A percentile compares a stretch with the other conserved stretches of the same genome.
These are phyloP conservation scores for Sarcophaga rosellei DNA, from an alignment of 2,888 invertebrate species.

Conservation along the genomic window DNA sequence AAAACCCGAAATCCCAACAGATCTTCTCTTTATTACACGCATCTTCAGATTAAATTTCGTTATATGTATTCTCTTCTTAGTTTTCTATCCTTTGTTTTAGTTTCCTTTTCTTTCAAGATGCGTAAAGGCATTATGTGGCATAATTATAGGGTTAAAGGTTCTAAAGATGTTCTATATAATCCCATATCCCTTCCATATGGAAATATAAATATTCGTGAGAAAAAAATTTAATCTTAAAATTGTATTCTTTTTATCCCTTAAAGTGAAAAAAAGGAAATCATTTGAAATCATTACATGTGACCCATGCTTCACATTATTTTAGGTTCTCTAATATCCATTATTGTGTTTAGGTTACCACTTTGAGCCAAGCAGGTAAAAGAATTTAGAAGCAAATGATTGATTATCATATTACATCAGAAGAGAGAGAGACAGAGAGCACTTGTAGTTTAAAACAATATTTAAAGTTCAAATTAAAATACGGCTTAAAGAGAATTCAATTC, in stretches of 20 bases:
- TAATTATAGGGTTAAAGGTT: slow-evolving; percentile 47
- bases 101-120: background rate
- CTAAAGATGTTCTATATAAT: background rate
- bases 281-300: background rate
- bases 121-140: slow-evolving; percentile 33
- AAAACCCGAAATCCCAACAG: background rate
- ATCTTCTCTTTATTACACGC: background rate
- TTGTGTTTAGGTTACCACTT: no score
- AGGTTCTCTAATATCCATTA: no score
- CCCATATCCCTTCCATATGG: background rate
- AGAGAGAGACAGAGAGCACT: no score
- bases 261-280: no score
- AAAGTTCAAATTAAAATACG: no score
- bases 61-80: background rate
- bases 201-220: slow-evolving; percentile 37
- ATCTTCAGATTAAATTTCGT: background rate
- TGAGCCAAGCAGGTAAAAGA: no score
- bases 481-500: no score
- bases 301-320: no score
- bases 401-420: no score
- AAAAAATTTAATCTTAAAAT: background rate
- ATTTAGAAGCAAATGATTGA: no score
- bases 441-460: no score
- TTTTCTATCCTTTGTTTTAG: no score
- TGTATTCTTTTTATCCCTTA: background rate